Evolutionary conservation across 1,140 invertebrate genomes (phyloP), one percentile per base, ranked within the genome.

Genomic region (Oryctes rhinoceros): DNA sequence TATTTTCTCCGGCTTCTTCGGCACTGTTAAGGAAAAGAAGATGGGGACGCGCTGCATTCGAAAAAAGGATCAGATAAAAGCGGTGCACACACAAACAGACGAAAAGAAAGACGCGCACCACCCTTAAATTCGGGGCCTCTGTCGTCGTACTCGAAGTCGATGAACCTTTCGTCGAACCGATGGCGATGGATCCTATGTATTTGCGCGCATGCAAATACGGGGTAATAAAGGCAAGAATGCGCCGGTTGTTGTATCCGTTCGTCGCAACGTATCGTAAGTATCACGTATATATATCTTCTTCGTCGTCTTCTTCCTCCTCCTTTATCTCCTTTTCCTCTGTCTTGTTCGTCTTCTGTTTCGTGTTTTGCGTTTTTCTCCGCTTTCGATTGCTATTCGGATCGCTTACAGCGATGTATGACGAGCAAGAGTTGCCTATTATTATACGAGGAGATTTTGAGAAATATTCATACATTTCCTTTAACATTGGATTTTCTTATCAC

Each of bases 51-150:
- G 49, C 11, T 53, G 65, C 79, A 82, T 79, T 82, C 79, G 71
- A 81, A 80, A 65, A 18, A 59, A 59, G 53, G 80, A 84, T 84
- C 83, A 81, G 83, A 84, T 84, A 84, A 84, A 82, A 30, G 80
- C 80, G n/a, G 49, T 15, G 49, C 49, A 53, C 24, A 30, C 24
- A 30, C 24, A 30, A 30, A 30, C 24, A 30, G 39, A 44, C 39
- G 5, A 44, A 44, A 44, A 44, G 39, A 10, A 44, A n/a, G 53
- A 59, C 5, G 53, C 53, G 18, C 53, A 71, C 82, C 81, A 81
- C 83, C 83, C 83, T 83, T 84, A 84, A 84, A 84, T 84, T 83
- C 81, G 82, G 39, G 39, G 24, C 24, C 24, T 30, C 39, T 44
- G 39, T 10, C 9, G 5, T 44, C 39, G 39, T 30, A 30, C 15